phyloP scores from a whole-genome alignment of 2,888 invertebrate genomes.

The Nephrotoma flavescens region DNA sequence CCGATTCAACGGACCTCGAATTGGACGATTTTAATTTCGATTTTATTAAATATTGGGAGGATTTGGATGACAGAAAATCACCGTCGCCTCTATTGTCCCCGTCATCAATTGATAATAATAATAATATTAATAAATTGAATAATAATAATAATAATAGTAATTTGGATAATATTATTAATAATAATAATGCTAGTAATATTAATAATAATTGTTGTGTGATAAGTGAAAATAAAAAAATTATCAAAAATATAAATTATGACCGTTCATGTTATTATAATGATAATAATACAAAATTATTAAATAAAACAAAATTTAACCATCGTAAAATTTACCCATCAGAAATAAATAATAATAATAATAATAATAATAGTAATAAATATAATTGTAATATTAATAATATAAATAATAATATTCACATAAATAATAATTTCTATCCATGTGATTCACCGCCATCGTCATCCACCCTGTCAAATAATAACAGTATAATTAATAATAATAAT shows the following conservation, averaged over 20 bases:
- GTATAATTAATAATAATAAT: conserved; percentile 19
- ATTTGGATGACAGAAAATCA: conserved; percentile 21
- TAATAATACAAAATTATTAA: background rate
- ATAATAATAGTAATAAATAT: conserved; percentile 26
- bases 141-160: conserved; percentile 29
- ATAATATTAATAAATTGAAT: conserved; percentile 2
- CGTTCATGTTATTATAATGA: background rate
- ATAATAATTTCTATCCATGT: conserved; percentile 31
- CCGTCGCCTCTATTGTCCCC: background rate
- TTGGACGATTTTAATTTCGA: conserved; percentile 32
- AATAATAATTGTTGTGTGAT: conserved; percentile 21
- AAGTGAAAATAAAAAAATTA: background rate
- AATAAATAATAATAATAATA: conserved; percentile 27
- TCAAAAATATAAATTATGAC: background rate
- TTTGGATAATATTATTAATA: conserved; percentile 25
- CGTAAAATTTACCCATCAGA: conserved; percentile 26
- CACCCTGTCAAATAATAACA: background rate
- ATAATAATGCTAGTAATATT: conserved; percentile 23
- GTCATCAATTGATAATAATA: background rate
- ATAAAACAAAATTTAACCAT: background rate
- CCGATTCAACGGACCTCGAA: conserved; percentile 31
- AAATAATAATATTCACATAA: conserved; percentile 29
- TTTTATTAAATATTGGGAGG: conserved; percentile 32
- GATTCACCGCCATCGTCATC: conserved; percentile 11
- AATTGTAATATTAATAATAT: conserved; percentile 11